Conservation (phyloP, 2,113 vertebrate genomes). For the Apteryx mantelli region DNA sequence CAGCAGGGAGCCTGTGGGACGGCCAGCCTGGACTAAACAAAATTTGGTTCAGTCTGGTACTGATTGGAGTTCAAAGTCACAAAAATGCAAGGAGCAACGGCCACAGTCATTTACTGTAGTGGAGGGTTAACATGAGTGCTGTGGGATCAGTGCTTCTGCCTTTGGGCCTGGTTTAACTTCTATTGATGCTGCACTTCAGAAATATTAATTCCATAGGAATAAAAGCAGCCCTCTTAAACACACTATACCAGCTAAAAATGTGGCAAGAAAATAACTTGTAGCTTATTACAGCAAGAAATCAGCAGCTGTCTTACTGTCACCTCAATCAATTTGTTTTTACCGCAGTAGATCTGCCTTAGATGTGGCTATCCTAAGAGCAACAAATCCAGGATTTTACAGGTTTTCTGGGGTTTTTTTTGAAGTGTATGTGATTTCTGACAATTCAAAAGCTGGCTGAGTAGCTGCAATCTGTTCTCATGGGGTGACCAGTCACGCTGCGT, state of each 20-base stretch:
- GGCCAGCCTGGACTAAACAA: conserved; percentile 26
- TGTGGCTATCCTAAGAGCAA: not conserved
- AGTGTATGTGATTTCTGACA: not conserved
- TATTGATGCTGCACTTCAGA: not conserved
- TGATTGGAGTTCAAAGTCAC: conserved; percentile 54
- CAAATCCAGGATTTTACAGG: not conserved
- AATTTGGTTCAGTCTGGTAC: conserved; percentile 24
- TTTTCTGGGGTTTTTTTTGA: not conserved
- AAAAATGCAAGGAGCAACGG: not conserved
- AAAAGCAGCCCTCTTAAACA: not conserved
- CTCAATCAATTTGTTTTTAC: not conserved
- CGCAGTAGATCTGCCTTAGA: not conserved
- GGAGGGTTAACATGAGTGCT: not conserved
- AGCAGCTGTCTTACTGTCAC: not conserved
- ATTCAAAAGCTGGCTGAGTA: not conserved
- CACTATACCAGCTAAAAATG: not conserved
- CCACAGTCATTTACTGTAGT: not conserved
- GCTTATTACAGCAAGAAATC: not conserved
- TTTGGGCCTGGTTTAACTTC: not conserved
- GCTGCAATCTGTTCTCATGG: not conserved
- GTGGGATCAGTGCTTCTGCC: not conserved
- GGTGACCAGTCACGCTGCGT: rapidly evolving
- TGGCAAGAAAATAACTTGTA: not conserved
- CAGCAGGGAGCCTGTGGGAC: conserved; percentile 44
- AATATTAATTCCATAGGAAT: not conserved